Conservation (phyloP, 2,797 vertebrate species). For the Carapus acus region DNA sequence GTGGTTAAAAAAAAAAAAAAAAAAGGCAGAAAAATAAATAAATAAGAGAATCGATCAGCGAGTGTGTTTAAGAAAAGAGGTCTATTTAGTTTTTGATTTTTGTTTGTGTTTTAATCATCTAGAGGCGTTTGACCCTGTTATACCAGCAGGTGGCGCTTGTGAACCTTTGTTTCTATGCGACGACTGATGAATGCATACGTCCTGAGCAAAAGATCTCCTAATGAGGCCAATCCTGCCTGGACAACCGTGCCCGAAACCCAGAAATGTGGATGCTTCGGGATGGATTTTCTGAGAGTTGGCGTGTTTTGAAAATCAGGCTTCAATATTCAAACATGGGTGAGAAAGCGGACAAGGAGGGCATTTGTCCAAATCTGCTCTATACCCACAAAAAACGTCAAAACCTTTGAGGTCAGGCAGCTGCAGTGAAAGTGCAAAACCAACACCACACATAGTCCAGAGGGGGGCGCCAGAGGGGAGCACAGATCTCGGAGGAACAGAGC, state of each 20-base stretch:
- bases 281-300: too few species aligned
- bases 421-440: conserved; percentile 60
- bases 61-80: conserved; percentile 19
- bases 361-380: too few species aligned
- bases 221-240: too few species aligned
- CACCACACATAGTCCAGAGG: conserved; percentile 57
- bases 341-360: too few species aligned
- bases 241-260: too few species aligned
- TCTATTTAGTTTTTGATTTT: conserved; percentile 4
- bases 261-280: background rate
- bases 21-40: conserved; percentile 36
- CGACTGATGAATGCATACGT: conserved; percentile 2
- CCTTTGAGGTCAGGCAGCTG: conserved; percentile 69
- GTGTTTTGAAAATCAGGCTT: too few species aligned
- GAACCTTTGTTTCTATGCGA: conserved; percentile 9
- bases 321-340: too few species aligned
- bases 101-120: conserved; percentile 7
- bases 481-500: conserved; percentile 55
- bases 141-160: conserved; percentile 45
- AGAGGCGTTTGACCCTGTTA: conserved; percentile 59
- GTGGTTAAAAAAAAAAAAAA: conserved; percentile 24
- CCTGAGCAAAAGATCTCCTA: too few species aligned
- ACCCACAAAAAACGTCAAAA: too few species aligned
- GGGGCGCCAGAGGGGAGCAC: conserved; percentile 53
- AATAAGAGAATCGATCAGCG: conserved; percentile 40